Conservation (phyloP, 2,113 vertebrate species). For the Balaeniceps rex region DNA sequence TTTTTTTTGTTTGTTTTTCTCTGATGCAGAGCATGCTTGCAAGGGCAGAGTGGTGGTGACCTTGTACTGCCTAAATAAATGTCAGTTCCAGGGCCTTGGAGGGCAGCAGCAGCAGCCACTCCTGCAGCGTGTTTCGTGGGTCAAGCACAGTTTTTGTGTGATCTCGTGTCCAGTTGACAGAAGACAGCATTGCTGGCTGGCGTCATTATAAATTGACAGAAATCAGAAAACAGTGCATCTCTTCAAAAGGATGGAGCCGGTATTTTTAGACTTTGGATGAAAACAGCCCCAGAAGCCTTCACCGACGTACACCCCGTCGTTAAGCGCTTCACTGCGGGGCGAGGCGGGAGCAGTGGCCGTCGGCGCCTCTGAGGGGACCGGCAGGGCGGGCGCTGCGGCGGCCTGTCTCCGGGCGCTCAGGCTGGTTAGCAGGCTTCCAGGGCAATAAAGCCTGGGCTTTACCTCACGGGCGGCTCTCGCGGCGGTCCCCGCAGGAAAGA, state of each 20-base stretch:
- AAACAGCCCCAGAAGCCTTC: background rate
- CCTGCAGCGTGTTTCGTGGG: fast-evolving
- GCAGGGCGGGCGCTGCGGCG: background rate
- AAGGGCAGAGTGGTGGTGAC: background rate
- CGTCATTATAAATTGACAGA: fast-evolving
- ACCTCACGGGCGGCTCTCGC: background rate
- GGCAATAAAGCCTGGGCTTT: fast-evolving
- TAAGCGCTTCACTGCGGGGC: fast-evolving
- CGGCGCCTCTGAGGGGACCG: background rate
- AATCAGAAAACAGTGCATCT: fast-evolving
- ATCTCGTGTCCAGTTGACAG: fast-evolving
- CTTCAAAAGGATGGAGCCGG: background rate
- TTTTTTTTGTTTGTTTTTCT: too few relatives aligned
- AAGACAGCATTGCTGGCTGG: background rate
- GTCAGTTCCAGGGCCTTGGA: background rate
- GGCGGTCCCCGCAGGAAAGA: background rate
- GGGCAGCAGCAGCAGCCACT: background rate
- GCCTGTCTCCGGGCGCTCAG: background rate
- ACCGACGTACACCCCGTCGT: background rate
- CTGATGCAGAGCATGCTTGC: background rate
- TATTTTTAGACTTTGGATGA: background rate
- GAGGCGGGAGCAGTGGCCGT: background rate
- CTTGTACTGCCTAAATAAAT: background rate
- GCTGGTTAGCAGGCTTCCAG: too few relatives aligned
- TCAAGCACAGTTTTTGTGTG: fast-evolving